Conservation (phyloP, 2,888 invertebrate species). For the Serrognathus titanus region DNA sequence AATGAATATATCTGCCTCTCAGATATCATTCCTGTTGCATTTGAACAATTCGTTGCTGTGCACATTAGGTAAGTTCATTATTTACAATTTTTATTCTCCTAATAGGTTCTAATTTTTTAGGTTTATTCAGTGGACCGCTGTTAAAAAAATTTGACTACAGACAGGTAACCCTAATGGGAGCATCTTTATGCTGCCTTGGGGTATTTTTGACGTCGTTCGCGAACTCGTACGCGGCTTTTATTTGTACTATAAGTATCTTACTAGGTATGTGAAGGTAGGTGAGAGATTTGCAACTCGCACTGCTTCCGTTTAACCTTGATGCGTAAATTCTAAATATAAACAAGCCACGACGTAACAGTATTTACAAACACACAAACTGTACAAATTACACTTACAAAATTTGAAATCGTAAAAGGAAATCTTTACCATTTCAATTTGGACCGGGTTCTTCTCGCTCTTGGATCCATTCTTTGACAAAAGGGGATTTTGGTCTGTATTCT, state of each 20-base stretch:
- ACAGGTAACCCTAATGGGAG: conserved; percentile 46
- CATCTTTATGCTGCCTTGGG: conserved; percentile 44
- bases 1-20: conserved; percentile 43
- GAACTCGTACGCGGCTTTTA: conserved; percentile 42
- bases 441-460: too few species aligned
- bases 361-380: too few species aligned
- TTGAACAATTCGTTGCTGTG: conserved; percentile 47
- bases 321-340: too few species aligned
- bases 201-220: conserved; percentile 47
- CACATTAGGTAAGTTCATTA: conserved; percentile 39
- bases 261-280: conserved; percentile 32
- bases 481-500: not conserved
- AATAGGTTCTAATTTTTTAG: conserved; percentile 30
- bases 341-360: too few species aligned
- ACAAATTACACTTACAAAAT: too few species aligned
- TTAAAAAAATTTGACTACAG: conserved; percentile 47
- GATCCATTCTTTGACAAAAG: too few species aligned
- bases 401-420: too few species aligned
- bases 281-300: not conserved
- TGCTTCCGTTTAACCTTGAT: too few species aligned
- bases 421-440: too few species aligned
- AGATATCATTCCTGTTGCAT: conserved; percentile 48
- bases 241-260: conserved; percentile 45
- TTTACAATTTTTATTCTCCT: not conserved
- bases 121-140: conserved; percentile 48